These are phyloP conservation scores for Podarcis cretensis DNA, from an alignment of 2,113 vertebrate genomes.

Conservation along the genomic window DNA sequence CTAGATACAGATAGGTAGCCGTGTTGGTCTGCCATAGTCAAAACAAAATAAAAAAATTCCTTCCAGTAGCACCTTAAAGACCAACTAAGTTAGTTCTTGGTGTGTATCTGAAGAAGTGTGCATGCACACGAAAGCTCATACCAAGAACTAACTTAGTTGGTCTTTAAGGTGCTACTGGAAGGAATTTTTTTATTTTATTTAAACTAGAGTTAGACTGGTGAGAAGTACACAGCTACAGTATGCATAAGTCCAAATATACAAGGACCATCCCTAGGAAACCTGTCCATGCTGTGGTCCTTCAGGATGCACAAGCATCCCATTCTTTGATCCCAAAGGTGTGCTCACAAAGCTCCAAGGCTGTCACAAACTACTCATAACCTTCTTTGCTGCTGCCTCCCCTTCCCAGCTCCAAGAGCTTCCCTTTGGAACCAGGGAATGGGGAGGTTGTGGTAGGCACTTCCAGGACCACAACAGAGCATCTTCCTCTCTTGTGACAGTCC, in stretches of 20 bases:
- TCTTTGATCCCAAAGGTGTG: background rate
- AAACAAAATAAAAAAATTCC: no score
- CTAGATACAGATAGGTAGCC: no score
- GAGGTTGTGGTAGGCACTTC: no score
- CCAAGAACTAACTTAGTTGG: no score
- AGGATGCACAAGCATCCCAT: background rate
- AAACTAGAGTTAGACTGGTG: background rate
- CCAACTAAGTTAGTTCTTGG: no score
- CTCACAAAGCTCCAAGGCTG: fast-evolving
- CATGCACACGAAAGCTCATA: no score
- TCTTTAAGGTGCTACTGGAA: no score
- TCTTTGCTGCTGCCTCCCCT: background rate
- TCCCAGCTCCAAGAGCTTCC: background rate
- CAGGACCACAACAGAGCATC: background rate
- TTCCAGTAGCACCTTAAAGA: no score
- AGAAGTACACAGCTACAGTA: no score
- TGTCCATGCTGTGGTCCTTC: background rate
- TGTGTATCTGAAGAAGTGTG: no score
- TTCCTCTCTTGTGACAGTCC: background rate
- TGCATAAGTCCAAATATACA: background rate
- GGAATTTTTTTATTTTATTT: no score
- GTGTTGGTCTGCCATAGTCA: no score
- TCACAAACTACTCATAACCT: background rate
- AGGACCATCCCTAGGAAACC: background rate
- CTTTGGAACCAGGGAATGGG: background rate